Evolutionary conservation across 2,113 vertebrate species (phyloP).

Genomic region (Etia nguti): DNA sequence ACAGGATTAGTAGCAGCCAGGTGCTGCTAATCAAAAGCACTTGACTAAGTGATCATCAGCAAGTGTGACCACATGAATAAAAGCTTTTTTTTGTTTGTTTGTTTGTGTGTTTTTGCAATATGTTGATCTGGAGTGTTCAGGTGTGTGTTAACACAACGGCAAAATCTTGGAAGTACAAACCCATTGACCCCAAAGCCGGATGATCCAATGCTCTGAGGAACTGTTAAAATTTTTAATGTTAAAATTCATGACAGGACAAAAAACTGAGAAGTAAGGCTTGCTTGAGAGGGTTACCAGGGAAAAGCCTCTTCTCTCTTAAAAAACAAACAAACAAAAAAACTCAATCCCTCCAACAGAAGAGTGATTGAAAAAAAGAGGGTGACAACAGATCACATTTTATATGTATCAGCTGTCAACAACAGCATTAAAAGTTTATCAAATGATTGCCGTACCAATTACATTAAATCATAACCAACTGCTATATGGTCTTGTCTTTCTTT

Average conservation of each 20-base stretch:
- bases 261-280: accelerated
- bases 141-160: background rate
- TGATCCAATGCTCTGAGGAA: background rate
- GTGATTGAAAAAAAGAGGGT: background rate
- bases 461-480: background rate
- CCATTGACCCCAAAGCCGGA: background rate
- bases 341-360: background rate
- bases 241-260: background rate
- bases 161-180: background rate
- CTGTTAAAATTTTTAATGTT: background rate
- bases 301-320: background rate
- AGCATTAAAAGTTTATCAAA: background rate
- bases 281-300: background rate
- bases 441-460: background rate
- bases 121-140: background rate
- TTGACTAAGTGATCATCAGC: background rate
- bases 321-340: background rate
- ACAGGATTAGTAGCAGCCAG: too few relatives aligned
- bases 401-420: background rate
- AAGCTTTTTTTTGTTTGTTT: too few relatives aligned
- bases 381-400: background rate
- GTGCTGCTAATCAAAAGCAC: background rate
- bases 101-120: too few relatives aligned
- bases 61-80: background rate
- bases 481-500: background rate